phyloP scores from a whole-genome alignment of 2,113 vertebrate genomes.

The Ceuthmochares aereus region DNA sequence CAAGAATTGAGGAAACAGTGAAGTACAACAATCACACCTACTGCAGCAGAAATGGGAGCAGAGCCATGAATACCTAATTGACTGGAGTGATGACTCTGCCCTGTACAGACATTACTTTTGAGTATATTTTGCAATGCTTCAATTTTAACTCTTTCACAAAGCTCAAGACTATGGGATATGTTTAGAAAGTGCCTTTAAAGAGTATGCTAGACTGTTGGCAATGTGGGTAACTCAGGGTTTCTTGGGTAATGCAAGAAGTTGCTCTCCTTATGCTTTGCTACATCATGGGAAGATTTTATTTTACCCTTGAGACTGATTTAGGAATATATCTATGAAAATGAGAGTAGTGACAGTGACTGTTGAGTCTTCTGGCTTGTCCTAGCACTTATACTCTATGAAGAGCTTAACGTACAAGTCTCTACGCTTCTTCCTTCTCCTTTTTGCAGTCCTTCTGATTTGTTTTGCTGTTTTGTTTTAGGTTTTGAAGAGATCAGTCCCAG shows the following conservation, averaged over 20 bases:
- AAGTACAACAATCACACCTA: neutral
- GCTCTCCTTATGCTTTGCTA: neutral
- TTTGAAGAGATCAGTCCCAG: neutral
- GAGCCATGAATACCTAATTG: neutral
- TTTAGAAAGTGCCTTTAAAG: neutral
- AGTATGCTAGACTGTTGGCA: neutral
- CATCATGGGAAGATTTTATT: neutral
- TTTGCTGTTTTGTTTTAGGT: neutral
- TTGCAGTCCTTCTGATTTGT: neutral
- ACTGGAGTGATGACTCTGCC: neutral
- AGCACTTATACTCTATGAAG: neutral
- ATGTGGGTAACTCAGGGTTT: fast-evolving
- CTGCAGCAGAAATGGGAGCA: neutral
- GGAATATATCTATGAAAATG: neutral
- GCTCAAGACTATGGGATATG: neutral
- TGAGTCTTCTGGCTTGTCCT: neutral
- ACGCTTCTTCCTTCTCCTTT: neutral
- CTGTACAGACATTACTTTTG: neutral
- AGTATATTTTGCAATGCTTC: neutral
- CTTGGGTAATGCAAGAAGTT: neutral
- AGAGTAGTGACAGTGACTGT: neutral
- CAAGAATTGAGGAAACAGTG: neutral
- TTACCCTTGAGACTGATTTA: neutral
- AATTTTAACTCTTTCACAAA: neutral
- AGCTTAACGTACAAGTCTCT: fast-evolving